phyloP scores from a whole-genome alignment of 2,113 vertebrate genomes.

The Pseudorhombus dupliciocellatus region DNA sequence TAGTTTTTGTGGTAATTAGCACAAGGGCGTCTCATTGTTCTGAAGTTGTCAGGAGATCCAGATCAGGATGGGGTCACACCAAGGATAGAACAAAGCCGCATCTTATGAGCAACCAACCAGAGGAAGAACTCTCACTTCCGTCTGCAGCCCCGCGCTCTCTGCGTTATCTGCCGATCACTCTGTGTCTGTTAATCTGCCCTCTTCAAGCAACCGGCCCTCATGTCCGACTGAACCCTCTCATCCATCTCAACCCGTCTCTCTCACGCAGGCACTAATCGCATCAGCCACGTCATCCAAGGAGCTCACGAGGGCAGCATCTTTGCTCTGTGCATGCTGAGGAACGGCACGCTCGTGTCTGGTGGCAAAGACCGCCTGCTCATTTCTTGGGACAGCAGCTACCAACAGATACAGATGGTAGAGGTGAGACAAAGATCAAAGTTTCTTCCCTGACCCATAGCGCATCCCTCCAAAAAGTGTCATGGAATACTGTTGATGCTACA shows the following conservation, averaged over 20 bases:
- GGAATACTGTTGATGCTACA: too few species aligned
- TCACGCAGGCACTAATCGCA: constrained; percentile 92
- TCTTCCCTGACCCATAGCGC: too few species aligned
- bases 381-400: constrained; percentile 94
- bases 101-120: background rate
- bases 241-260: constrained; percentile 56
- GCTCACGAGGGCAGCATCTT: constrained; percentile 97
- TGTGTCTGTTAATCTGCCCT: constrained; percentile 19
- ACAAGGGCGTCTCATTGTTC: constrained; percentile 13
- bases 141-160: background rate
- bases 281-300: constrained; percentile 91
- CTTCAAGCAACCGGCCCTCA: constrained; percentile 29
- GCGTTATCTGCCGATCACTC: constrained; percentile 26
- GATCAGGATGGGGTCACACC: constrained; percentile 7
- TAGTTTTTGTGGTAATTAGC: constrained; percentile 13
- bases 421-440: constrained; percentile 74
- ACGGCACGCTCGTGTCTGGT: constrained; percentile 92
- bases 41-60: constrained; percentile 15
- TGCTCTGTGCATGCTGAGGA: constrained; percentile 94
- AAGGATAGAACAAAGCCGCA: background rate
- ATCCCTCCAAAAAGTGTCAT: too few species aligned
- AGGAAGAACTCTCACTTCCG: background rate
- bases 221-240: constrained; percentile 26
- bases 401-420: constrained; percentile 91
- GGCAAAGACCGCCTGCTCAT: constrained; percentile 94